phyloP scores from a whole-genome alignment of 2,888 invertebrate genomes.

The Tetanocera ferruginea region DNA sequence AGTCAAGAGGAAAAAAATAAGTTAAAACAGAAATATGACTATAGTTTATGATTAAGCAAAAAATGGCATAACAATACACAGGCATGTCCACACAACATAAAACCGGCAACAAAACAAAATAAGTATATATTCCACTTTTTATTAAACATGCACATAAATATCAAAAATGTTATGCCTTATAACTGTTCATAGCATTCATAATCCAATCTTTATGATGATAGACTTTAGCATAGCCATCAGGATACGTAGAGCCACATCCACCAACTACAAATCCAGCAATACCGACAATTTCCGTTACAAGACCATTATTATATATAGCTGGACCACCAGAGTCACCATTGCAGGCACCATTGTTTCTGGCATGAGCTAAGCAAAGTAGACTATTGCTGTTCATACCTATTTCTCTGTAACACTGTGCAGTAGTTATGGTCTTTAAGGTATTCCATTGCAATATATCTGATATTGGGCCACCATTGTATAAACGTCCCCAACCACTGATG shows the following conservation, averaged over 20 bases:
- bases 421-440: slow-evolving; percentile 53
- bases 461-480: slow-evolving; percentile 46
- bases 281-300: slow-evolving; percentile 63
- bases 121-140: too few species aligned
- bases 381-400: slow-evolving; percentile 50
- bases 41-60: too few species aligned
- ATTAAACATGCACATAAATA: too few species aligned
- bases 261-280: slow-evolving; percentile 60
- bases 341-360: slow-evolving; percentile 57
- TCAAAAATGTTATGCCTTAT: neutral
- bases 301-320: slow-evolving; percentile 57
- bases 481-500: slow-evolving; percentile 63
- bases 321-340: slow-evolving; percentile 66
- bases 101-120: too few species aligned
- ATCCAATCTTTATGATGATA: slow-evolving; percentile 47
- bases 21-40: too few species aligned
- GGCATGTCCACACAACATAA: too few species aligned
- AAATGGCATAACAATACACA: too few species aligned
- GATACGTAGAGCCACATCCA: slow-evolving; percentile 57
- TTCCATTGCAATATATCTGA: slow-evolving; percentile 58
- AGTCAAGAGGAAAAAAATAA: too few species aligned
- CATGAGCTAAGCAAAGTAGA: slow-evolving; percentile 61
- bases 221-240: slow-evolving; percentile 65
- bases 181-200: slow-evolving; percentile 21
- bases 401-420: slow-evolving; percentile 49